A percentile compares a stretch with the other conserved stretches of the same genome.
Conservation (phyloP, 2,113 vertebrate genomes). For the Silurus meridionalis region DNA sequence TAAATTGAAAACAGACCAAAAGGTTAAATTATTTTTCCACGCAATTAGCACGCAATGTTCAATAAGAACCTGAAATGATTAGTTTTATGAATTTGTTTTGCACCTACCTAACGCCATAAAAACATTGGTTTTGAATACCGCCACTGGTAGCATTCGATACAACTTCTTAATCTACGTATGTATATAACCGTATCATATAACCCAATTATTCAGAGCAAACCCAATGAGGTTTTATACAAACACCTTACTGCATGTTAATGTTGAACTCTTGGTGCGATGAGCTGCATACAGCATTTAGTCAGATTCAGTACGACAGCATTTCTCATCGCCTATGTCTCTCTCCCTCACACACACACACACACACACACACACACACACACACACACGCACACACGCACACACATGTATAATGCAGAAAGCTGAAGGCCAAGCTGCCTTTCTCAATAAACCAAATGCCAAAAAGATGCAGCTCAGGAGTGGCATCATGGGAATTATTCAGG, state of each 20-base stretch:
- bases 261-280: neutral
- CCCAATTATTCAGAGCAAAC: neutral
- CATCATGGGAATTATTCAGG: constrained; percentile 49
- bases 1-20: neutral
- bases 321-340: neutral
- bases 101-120: neutral
- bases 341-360: constrained; percentile 43
- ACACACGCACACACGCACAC: constrained; percentile 53
- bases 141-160: neutral
- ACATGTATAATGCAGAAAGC: constrained; percentile 71
- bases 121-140: neutral
- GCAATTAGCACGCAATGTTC: neutral
- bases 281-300: constrained; percentile 7
- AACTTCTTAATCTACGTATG: neutral
- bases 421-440: constrained; percentile 63
- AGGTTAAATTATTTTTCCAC: neutral
- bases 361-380: constrained; percentile 45
- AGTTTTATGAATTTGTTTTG: neutral
- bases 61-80: neutral
- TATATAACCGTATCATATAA: neutral
- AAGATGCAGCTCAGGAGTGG: constrained; percentile 59
- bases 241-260: neutral
- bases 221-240: neutral
- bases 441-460: constrained; percentile 62
- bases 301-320: constrained; percentile 43